A percentile compares a stretch with the other conserved stretches of the same genome.
Evolutionary conservation across 2,888 invertebrate species (phyloP).

Genomic region (Ernsta delagoae): DNA sequence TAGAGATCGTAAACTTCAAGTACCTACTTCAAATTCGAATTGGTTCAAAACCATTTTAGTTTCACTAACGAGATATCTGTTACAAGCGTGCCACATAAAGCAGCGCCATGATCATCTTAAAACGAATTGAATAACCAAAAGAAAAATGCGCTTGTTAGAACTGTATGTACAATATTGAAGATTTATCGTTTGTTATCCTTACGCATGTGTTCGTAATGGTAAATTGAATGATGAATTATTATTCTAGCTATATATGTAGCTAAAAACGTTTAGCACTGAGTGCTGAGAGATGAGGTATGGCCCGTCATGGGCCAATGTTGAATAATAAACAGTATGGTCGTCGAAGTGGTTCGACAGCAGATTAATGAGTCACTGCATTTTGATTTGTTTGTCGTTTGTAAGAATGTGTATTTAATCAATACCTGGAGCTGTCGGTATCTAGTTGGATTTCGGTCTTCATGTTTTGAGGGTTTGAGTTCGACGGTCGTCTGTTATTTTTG

Average conservation of each 20-base stretch:
- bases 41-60: no score
- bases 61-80: no score
- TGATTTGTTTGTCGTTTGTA: no score
- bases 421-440: no score
- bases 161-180: constrained; percentile 9
- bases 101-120: neutral
- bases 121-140: neutral
- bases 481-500: no score
- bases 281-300: neutral
- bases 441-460: no score
- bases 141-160: neutral
- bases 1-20: no score
- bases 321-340: constrained; percentile 14
- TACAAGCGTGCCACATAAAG: no score
- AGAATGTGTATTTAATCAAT: no score
- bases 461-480: no score
- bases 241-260: neutral
- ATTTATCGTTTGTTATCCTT: constrained; percentile 23
- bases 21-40: no score
- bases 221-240: constrained; percentile 18
- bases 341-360: neutral
- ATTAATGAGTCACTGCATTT: neutral
- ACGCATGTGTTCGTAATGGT: constrained; percentile 18
- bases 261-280: constrained; percentile 10
- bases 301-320: constrained; percentile 6